These are phyloP conservation scores for Nasonia longicornis DNA, from an alignment of 1,140 invertebrate genomes.

Conservation along the genomic window DNA sequence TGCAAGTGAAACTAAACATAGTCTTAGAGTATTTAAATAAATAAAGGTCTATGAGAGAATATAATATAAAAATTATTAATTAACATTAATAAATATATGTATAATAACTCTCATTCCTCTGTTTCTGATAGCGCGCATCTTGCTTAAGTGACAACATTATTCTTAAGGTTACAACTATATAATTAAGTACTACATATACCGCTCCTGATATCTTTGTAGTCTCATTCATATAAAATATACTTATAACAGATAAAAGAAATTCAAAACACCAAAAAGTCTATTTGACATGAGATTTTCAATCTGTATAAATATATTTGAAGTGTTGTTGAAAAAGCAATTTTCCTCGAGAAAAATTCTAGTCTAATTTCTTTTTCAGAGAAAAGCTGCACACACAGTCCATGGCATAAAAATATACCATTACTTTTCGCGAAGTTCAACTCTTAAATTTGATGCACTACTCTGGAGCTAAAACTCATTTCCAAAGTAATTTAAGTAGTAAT, in stretches of 20 bases:
- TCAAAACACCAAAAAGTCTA: neutral
- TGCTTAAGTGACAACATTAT: neutral
- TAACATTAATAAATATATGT: neutral
- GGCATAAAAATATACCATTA: neutral
- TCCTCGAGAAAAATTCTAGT: neutral
- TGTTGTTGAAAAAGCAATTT: neutral
- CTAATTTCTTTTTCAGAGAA: neutral
- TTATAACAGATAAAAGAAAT: neutral
- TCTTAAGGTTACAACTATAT: conserved; percentile 15
- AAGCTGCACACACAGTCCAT: neutral
- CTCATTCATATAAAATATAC: neutral
- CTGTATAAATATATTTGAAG: neutral
- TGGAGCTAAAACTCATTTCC: neutral
- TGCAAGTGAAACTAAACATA: neutral
- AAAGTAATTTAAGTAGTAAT: neutral
- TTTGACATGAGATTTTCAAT: neutral
- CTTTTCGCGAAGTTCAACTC: neutral
- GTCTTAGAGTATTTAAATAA: conserved; percentile 20
- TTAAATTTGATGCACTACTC: neutral
- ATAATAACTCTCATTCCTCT: neutral
- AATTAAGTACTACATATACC: neutral
- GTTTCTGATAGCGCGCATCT: neutral
- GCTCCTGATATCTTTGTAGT: neutral
- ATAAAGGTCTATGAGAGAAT: neutral
- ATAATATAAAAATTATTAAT: conserved; percentile 9